Evolutionary conservation across 2,113 vertebrate species (phyloP).

Genomic region (Ploceus nigricollis): DNA sequence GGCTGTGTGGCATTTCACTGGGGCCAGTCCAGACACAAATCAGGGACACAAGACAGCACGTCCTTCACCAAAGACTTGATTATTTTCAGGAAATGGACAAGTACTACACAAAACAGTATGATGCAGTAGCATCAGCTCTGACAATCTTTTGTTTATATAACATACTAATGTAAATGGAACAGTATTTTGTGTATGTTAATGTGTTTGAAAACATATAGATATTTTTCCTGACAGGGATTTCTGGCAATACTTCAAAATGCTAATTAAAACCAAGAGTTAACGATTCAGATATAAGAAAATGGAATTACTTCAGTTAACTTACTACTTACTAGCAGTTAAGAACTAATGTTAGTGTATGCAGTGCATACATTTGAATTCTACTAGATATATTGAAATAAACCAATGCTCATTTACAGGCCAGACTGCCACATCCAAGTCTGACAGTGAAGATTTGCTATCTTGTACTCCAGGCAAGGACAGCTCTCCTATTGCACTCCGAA

Average conservation of each 20-base stretch:
- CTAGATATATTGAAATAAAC: background rate
- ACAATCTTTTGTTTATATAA: background rate
- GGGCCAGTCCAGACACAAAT: background rate
- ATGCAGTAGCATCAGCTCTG: background rate
- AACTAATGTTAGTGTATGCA: background rate
- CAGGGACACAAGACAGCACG: background rate
- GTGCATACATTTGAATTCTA: background rate
- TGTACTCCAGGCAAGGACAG: background rate
- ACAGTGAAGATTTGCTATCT: background rate
- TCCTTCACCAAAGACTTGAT: background rate
- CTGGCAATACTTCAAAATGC: background rate
- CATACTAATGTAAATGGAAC: background rate
- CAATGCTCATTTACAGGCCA: background rate
- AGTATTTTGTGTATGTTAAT: background rate
- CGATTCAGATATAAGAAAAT: background rate
- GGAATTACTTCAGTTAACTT: background rate
- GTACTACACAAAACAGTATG: background rate
- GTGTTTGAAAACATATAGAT: background rate
- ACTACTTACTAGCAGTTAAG: background rate
- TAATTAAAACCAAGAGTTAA: background rate
- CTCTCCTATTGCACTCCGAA: background rate
- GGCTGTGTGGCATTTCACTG: background rate
- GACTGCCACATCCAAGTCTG: background rate
- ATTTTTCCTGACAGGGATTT: background rate
- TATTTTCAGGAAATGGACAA: background rate